Evolutionary conservation across 2,888 invertebrate genomes (phyloP).

Genomic region (Eupithecia centaureata): DNA sequence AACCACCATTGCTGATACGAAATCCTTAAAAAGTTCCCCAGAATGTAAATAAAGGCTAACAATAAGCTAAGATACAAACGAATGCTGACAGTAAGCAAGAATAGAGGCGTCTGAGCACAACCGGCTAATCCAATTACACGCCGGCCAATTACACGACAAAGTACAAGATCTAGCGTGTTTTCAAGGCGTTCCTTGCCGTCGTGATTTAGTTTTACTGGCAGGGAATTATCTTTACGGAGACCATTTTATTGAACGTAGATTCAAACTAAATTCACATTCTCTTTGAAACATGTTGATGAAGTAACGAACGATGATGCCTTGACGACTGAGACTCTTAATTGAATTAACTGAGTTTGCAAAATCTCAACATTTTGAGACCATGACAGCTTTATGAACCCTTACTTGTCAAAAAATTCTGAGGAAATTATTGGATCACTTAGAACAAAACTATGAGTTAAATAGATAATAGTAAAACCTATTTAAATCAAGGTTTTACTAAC

Average conservation of each 20-base stretch:
- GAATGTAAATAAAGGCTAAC: conserved; percentile 12
- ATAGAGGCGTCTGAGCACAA: conserved; percentile 55
- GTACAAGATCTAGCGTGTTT: conserved; percentile 46
- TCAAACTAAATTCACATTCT: background rate
- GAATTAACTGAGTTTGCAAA: background rate
- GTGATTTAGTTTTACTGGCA: background rate
- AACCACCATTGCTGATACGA: background rate
- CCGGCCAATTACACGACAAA: conserved; percentile 62
- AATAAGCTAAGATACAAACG: conserved; percentile 16
- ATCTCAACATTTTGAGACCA: background rate
- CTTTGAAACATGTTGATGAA: background rate
- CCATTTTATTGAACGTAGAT: background rate
- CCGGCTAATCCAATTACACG: conserved; percentile 66
- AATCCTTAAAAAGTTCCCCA: background rate
- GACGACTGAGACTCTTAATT: background rate
- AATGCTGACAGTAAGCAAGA: conserved; percentile 44
- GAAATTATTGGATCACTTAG: background rate
- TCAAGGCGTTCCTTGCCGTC: conserved; percentile 24
- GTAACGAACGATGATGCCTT: background rate
- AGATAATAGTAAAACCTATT: no score
- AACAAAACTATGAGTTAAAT: no score
- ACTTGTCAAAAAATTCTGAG: background rate
- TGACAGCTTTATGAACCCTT: no score
- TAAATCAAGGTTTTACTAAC: no score
- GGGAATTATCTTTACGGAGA: background rate